Percentiles rank a stretch among this genome's conserved stretches.
Evolutionary conservation across 2,113 vertebrate genomes (phyloP).

Genomic region (Apodemus speciosus): DNA sequence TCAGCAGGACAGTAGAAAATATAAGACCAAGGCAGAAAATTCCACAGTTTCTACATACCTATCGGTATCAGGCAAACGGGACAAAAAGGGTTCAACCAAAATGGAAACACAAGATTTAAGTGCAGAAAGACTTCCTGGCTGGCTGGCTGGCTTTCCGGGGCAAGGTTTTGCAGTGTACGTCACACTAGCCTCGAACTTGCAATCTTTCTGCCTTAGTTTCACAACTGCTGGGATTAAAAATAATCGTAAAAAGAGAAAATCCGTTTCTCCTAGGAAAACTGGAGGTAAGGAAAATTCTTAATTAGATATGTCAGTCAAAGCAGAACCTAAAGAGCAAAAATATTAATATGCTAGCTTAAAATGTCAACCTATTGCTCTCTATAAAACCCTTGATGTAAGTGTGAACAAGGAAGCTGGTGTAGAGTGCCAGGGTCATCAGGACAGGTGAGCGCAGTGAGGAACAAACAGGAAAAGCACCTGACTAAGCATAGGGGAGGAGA

Average conservation of each 20-base stretch:
- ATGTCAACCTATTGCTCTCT: background rate
- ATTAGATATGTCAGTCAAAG: background rate
- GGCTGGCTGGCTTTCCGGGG: background rate
- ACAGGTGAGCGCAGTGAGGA: background rate
- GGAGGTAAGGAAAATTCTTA: background rate
- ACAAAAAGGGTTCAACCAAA: background rate
- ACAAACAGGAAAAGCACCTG: background rate
- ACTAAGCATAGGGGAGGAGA: background rate
- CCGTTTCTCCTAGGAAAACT: background rate
- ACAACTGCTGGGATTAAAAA: background rate
- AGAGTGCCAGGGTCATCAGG: background rate
- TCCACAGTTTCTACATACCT: background rate
- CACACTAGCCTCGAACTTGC: background rate
- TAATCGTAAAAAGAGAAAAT: background rate
- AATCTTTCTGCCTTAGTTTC: background rate
- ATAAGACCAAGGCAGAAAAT: background rate
- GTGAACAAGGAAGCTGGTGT: too few relatives aligned
- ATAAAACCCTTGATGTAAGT: background rate
- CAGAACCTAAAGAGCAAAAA: background rate
- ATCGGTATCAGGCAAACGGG: background rate
- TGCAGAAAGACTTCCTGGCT: background rate
- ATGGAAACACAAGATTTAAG: background rate
- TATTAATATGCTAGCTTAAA: background rate
- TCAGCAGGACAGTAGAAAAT: background rate
- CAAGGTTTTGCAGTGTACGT: background rate